Evolutionary conservation across 2,113 vertebrate genomes (phyloP), one percentile per base, ranked within the genome.

Genomic region (Poeciliopsis occidentalis): DNA sequence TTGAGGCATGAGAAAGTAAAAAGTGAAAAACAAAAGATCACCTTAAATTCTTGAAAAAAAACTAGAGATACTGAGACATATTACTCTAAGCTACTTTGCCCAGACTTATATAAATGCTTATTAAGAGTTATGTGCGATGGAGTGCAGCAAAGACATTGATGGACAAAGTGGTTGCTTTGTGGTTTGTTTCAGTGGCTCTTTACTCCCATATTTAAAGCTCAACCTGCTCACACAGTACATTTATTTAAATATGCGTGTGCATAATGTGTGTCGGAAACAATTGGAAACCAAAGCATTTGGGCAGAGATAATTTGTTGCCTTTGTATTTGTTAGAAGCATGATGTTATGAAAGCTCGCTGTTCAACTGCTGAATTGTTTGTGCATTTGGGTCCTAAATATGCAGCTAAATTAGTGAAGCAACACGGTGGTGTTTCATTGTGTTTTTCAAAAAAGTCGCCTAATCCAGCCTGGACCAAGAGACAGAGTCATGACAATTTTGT

Each of bases 291-390:
- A 44, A 64, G 73, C 88, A 85, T 80, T 76, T 84, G 78, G 54
- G 73, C 85, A 71, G 64, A 67, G 66, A 67, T 60, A 64, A 83
- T 72, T 71, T 84, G 73, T 62, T 74, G 82, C 80, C n/a, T 80
- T 78, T 76, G 80, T 81, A 76, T 88, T 78, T 87, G 73, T 84
- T 73, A 76, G 66, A 26, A 72, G 37, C 83, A 69, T 64, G 72
- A 76, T 71, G 68, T 44, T 76, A 12, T 78, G 19, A 82, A 12
- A 75, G 66, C 81, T 83, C 80, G 71, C 39, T 54, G 29, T 70
- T 81, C 19, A 69, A 54, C 54, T 70, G 44, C 30, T 30, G 4
- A 1, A 26, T 44, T 57, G 37, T 81, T 39, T 44, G 31, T 34
- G 44, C 73, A 69, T 75, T 26, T 64, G 64, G 11, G 26, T 64